phyloP scores from a whole-genome alignment of 2,888 invertebrate species.

The Xestia c-nigrum region DNA sequence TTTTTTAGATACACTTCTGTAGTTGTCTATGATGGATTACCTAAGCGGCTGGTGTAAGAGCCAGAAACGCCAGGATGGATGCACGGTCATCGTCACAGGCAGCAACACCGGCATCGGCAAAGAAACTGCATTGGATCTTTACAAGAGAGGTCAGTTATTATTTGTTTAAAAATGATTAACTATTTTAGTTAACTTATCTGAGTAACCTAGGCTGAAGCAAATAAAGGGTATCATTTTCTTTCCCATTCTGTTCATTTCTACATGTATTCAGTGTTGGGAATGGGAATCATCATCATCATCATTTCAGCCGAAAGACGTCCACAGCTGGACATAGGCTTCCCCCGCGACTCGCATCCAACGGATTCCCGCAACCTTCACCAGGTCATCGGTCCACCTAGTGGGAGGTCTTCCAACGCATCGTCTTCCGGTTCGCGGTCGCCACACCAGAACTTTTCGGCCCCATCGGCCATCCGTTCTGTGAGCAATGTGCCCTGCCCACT shows the following conservation, averaged over 20 bases:
- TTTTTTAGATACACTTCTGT: background rate
- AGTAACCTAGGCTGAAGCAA: background rate
- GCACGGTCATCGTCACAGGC: conserved; percentile 89
- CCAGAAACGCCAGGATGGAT: conserved; percentile 87
- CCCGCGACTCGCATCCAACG: too few species aligned
- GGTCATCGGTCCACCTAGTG: too few species aligned
- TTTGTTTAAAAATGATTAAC: background rate
- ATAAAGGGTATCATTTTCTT: background rate
- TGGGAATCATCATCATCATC: too few species aligned
- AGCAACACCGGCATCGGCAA: conserved; percentile 94
- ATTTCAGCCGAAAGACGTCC: too few species aligned
- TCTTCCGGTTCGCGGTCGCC: too few species aligned
- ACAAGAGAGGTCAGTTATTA: conserved; percentile 79
- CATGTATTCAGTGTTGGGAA: background rate
- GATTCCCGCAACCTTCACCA: too few species aligned
- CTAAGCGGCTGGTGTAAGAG: conserved; percentile 86
- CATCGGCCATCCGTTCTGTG: too few species aligned
- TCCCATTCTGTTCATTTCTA: background rate
- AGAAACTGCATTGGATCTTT: conserved; percentile 91
- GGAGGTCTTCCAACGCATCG: too few species aligned
- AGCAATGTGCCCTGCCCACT: too few species aligned
- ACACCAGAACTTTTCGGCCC: too few species aligned
- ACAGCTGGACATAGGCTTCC: too few species aligned
- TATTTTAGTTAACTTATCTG: background rate
- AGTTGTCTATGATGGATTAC: conserved; percentile 73